Conservation (phyloP, 2,888 invertebrate species). For the Actias luna region DNA sequence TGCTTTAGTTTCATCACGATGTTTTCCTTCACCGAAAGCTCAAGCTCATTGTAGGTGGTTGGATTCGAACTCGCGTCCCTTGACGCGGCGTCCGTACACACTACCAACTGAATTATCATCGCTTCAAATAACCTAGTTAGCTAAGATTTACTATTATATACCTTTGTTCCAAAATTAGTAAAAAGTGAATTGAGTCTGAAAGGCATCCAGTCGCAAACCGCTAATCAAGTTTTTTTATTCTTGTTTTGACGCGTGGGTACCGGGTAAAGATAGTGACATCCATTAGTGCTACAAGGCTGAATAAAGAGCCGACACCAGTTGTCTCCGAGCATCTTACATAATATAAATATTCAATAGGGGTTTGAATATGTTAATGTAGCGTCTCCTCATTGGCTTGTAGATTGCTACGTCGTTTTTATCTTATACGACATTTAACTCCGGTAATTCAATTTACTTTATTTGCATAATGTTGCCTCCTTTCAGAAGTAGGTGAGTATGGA, state of each 20-base stretch:
- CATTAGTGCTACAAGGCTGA: constrained; percentile 75
- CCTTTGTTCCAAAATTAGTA: constrained; percentile 2
- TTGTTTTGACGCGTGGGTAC: constrained; percentile 60
- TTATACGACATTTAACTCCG: constrained; percentile 81
- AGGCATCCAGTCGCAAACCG: constrained; percentile 7
- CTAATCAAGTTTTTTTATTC: constrained; percentile 58
- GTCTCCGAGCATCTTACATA: constrained; percentile 46
- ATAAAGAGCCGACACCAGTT: constrained; percentile 57
- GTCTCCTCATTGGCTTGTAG: constrained; percentile 80
- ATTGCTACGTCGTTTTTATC: constrained; percentile 81
- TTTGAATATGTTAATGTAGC: constrained; percentile 78
- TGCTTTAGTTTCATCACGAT: too few species aligned
- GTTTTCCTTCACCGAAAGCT: too few species aligned
- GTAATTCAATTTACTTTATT: constrained; percentile 81
- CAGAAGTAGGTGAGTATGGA: constrained; percentile 78
- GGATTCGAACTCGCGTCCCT: too few species aligned
- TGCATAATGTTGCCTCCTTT: constrained; percentile 75
- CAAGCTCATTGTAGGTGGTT: too few species aligned
- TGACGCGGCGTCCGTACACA: too few species aligned
- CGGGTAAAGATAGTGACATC: constrained; percentile 61
- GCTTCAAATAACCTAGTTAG: too few species aligned
- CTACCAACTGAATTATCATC: too few species aligned
- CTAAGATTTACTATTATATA: constrained; percentile 9
- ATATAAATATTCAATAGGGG: constrained; percentile 80
- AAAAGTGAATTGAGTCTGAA: constrained; percentile 2